Evolutionary conservation across 2,113 vertebrate genomes (phyloP).

Genomic region (Paracanthobrama guichenoti): DNA sequence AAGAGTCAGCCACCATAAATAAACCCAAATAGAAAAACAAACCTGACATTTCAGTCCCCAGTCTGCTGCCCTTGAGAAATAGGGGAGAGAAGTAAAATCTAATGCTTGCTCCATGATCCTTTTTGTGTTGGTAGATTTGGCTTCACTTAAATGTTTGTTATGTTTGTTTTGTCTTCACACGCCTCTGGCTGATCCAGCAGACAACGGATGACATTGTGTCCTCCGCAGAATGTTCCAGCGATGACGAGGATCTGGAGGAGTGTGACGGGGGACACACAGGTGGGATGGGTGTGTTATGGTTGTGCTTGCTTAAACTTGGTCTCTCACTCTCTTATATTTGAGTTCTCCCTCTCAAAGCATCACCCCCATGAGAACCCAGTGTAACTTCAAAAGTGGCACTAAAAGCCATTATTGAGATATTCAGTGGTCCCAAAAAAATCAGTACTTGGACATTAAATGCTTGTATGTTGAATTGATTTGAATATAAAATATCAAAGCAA

Average conservation of each 20-base stretch:
- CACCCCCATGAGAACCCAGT: conserved; percentile 87
- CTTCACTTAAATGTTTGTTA: not conserved
- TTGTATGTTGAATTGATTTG: not conserved
- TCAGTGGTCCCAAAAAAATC: not conserved
- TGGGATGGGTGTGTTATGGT: conserved; percentile 93
- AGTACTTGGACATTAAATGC: not conserved
- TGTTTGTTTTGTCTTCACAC: conserved; percentile 32
- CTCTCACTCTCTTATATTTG: conserved; percentile 72
- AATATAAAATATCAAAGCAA: not conserved
- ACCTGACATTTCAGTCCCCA: conserved; percentile 20
- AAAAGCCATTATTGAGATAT: not conserved
- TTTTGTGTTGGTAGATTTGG: not conserved
- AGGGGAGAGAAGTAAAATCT: conserved; percentile 66
- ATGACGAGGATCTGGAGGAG: conserved; percentile 97
- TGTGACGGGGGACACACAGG: conserved; percentile 95
- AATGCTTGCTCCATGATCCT: not conserved
- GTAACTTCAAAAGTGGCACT: conserved; percentile 69
- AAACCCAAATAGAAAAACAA: conserved; percentile 59
- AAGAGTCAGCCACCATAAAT: conserved; percentile 64
- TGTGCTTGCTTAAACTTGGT: conserved; percentile 85
- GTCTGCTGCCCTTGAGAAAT: conserved; percentile 55
- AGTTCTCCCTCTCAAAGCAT: conserved; percentile 86
- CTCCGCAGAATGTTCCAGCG: conserved; percentile 96
- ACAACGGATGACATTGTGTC: conserved; percentile 96
- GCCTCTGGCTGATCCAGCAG: conserved; percentile 64